These are phyloP conservation scores for Clivina fossor DNA, from an alignment of 2,888 invertebrate species.

Conservation along the genomic window DNA sequence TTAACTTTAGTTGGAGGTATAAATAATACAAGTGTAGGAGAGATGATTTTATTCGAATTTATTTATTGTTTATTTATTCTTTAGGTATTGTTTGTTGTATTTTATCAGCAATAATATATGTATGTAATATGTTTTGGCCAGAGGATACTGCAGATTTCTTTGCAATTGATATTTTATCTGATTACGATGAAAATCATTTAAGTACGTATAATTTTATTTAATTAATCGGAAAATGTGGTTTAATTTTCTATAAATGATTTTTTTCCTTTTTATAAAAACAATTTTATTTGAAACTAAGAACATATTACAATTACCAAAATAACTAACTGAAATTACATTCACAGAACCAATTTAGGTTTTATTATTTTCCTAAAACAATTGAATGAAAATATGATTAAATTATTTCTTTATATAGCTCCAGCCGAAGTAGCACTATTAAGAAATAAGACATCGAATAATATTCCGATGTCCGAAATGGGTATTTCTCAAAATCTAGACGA, in stretches of 20 bases:
- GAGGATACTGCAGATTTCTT: slow-evolving; percentile 55
- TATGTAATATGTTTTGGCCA: slow-evolving; percentile 54
- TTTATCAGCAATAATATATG: slow-evolving; percentile 51
- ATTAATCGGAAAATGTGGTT: background rate
- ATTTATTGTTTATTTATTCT: slow-evolving; percentile 35
- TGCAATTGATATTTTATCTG: slow-evolving; percentile 56
- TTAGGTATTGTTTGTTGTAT: slow-evolving; percentile 55
- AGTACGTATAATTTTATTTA: slow-evolving; percentile 47
- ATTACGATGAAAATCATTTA: slow-evolving; percentile 55
- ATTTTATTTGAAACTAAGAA: background rate
- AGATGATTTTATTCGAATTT: background rate
- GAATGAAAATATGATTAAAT: background rate
- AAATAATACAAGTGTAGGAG: slow-evolving; percentile 32
- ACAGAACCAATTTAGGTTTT: background rate
- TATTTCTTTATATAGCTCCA: slow-evolving; percentile 11
- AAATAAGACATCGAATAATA: background rate
- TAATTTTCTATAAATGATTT: background rate
- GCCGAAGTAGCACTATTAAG: slow-evolving; percentile 11
- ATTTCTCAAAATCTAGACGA: background rate
- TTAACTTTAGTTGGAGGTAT: slow-evolving; percentile 56
- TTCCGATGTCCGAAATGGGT: slow-evolving; percentile 23
- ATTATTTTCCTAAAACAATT: too few species aligned
- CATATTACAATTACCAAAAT: background rate
- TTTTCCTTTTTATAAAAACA: background rate
- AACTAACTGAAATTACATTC: background rate